These are phyloP conservation scores for Orius insidiosus DNA, from an alignment of 1,140 invertebrate genomes.

Conservation along the genomic window DNA sequence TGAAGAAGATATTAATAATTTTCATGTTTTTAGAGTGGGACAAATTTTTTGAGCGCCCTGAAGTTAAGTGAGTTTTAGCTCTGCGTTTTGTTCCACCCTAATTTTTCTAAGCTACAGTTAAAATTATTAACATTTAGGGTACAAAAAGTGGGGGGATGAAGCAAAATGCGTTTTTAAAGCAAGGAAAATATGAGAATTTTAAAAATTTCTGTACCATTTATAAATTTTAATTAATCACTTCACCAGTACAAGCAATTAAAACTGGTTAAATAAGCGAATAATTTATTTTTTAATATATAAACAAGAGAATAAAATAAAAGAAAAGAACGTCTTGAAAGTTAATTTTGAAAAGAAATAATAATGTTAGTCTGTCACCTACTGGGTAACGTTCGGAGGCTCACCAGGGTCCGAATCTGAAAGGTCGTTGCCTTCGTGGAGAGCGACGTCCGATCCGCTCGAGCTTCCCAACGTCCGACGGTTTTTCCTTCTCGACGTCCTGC, in stretches of 20 bases:
- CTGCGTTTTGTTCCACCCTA: too few relatives aligned
- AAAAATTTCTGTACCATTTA: not conserved
- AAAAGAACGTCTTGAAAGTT: not conserved
- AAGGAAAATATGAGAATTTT: too few relatives aligned
- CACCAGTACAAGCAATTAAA: not conserved
- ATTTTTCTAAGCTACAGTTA: not conserved
- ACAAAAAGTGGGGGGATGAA: not conserved
- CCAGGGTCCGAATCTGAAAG: slow-evolving; percentile 24
- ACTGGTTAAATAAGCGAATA: not conserved
- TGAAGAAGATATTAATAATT: not conserved
- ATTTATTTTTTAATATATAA: too few relatives aligned
- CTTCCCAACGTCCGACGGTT: slow-evolving; percentile 30
- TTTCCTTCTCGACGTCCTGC: slow-evolving; percentile 2
- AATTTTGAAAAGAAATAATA: not conserved
- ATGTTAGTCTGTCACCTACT: slow-evolving; percentile 9
- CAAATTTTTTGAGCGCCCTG: too few relatives aligned
- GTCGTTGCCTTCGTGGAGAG: slow-evolving; percentile 38
- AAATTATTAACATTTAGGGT: not conserved
- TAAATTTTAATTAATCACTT: not conserved
- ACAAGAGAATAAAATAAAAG: not conserved
- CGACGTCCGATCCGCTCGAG: slow-evolving; percentile 42
- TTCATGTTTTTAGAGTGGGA: too few relatives aligned
- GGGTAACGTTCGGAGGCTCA: slow-evolving; percentile 9
- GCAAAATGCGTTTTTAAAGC: not conserved
- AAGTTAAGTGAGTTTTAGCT: too few relatives aligned